Evolutionary conservation across 23 tunicate species (phyloP).

Genomic region (Clavelina lepadiformis): DNA sequence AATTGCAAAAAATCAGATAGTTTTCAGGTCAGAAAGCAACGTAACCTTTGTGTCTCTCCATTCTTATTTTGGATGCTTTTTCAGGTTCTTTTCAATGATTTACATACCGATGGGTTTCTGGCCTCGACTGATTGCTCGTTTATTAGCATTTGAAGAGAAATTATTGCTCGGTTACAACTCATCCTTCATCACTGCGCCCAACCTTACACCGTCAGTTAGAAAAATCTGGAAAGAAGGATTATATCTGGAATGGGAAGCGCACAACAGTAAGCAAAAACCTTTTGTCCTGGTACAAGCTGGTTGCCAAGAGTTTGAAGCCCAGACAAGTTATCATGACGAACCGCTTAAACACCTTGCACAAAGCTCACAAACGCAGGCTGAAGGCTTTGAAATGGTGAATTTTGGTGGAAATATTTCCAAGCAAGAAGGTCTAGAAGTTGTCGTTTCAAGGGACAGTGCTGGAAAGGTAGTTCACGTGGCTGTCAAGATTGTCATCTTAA

Average conservation of each 20-base stretch:
- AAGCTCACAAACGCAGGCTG: too few species aligned
- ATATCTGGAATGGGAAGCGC: conserved; percentile 23
- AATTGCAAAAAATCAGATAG: too few species aligned
- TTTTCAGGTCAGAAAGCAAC: too few species aligned
- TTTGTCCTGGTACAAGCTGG: conserved; percentile 46
- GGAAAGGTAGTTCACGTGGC: conserved; percentile 25
- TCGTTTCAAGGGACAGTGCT: conserved; percentile 13
- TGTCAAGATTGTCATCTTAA: not conserved
- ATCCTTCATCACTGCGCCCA: not conserved
- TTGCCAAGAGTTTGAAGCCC: conserved; percentile 11
- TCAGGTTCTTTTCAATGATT: conserved; percentile 47
- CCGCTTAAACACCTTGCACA: too few species aligned
- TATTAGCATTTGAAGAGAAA: conserved; percentile 18
- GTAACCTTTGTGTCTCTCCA: too few species aligned
- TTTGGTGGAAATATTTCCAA: too few species aligned
- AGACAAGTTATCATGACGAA: conserved; percentile 3
- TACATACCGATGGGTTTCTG: conserved; percentile 67
- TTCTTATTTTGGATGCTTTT: too few species aligned
- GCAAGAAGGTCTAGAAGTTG: conserved; percentile 34
- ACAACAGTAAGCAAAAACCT: not conserved
- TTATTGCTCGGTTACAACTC: conserved; percentile 1
- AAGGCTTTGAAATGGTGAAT: too few species aligned
- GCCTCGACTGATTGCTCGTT: conserved; percentile 51
- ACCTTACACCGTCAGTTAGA: not conserved
- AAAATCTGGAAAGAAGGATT: conserved; percentile 39